Conservation (phyloP, 2,888 invertebrate species). For the Chrysomela aeneicollis region DNA sequence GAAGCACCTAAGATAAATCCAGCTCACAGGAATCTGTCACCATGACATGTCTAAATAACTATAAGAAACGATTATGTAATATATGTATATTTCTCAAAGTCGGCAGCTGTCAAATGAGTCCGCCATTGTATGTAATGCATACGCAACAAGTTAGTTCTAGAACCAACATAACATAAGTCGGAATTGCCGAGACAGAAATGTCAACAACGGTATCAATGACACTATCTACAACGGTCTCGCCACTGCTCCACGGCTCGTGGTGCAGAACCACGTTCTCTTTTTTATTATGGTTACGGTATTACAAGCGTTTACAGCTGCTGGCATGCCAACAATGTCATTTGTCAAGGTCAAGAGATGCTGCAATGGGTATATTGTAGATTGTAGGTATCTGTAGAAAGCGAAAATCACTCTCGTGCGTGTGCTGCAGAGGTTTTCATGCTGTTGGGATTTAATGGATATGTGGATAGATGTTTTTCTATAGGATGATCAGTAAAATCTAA, state of each 20-base stretch:
- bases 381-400: not conserved
- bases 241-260: not conserved
- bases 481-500: too few species aligned
- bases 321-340: not conserved
- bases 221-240: slow-evolving; percentile 1
- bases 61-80: too few species aligned
- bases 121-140: too few species aligned
- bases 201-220: slow-evolving; percentile 1
- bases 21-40: too few species aligned
- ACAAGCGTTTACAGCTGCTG: not conserved
- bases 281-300: not conserved
- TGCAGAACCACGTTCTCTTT: slow-evolving; percentile 1
- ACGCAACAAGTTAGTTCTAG: not conserved
- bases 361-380: not conserved
- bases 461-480: too few species aligned
- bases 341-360: not conserved
- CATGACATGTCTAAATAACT: too few species aligned
- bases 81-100: too few species aligned
- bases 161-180: not conserved
- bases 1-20: too few species aligned
- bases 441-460: not conserved
- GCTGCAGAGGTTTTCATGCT: not conserved
- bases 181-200: not conserved
- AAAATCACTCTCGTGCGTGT: not conserved
- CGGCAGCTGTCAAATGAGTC: too few species aligned